Percentiles rank a stretch among this genome's conserved stretches.
phyloP scores from a whole-genome alignment of 35 echinoderm and acorn worm genomes.

The Apostichopus japonicus region DNA sequence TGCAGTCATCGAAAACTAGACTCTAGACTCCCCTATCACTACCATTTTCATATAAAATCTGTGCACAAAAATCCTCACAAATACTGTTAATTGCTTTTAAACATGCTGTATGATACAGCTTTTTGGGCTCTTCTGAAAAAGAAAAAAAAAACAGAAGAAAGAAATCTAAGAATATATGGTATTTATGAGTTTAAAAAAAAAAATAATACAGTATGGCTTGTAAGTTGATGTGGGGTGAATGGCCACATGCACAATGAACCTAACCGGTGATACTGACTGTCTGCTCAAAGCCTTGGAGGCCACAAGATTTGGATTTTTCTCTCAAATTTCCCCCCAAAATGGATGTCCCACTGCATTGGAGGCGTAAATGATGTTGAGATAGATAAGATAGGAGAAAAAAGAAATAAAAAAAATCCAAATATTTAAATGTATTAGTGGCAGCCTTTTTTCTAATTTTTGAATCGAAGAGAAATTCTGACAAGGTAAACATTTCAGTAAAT shows the following conservation, averaged over 20 bases:
- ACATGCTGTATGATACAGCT: neutral
- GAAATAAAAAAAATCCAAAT: neutral
- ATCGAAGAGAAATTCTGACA: too few relatives aligned
- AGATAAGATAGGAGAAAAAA: neutral
- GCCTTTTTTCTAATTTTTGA: too few relatives aligned
- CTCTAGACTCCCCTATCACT: neutral
- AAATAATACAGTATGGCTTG: neutral
- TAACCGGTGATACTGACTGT: neutral
- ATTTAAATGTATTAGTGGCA: too few relatives aligned
- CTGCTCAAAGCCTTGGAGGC: slow-evolving; percentile 36
- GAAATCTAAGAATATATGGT: neutral
- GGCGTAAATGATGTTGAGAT: neutral
- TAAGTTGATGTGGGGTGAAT: slow-evolving; percentile 41
- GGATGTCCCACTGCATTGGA: slow-evolving; percentile 31
- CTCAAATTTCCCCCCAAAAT: slow-evolving; percentile 46
- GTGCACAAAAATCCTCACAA: neutral
- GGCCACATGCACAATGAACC: slow-evolving; percentile 50
- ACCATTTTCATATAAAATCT: neutral
- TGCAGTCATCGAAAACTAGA: neutral
- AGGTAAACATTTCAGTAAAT: too few relatives aligned
- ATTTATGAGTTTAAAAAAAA: neutral
- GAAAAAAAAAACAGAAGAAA: neutral
- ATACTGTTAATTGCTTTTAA: neutral
- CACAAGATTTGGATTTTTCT: slow-evolving; percentile 25
- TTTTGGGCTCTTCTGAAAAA: neutral